Evolutionary conservation across 2,797 vertebrate species (phyloP), one percentile per base, ranked within the genome.

Genomic region (Peromyscus attwateri): DNA sequence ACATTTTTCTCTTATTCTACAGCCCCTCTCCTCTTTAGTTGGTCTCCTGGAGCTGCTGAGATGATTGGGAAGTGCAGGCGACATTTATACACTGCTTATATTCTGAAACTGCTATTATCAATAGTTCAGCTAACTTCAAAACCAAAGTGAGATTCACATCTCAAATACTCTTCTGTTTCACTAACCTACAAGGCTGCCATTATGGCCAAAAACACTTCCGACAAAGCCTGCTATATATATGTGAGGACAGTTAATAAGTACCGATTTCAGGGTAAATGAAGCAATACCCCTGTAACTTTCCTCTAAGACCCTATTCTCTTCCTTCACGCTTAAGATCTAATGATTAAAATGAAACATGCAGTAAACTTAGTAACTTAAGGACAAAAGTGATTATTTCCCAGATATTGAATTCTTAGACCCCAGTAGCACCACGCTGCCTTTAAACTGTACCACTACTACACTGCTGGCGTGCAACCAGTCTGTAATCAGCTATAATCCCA

Each of bases 301-400:
- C 49, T 89, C 76, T 81, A 87, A 83, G 29, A n/a, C 66, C 27
- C 43, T 89, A 89, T 92, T 94, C 93, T 89, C 75, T 93, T 92
- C 66, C 43, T 87, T 94, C 75, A 27, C 79, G 43, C 66, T 77
- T 84, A 93, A 96, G 34, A 96, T 43, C 3, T 90, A 29, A 84
- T 40, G 37, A 80, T 37, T 73, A 91, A 92, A 79, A 82, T 64
- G n/a, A 94, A 91, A 73, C 66, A 87, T 8, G 52, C 7, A 82
- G 10, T 60, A 90, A 87, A n/a, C 43, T 27, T 81, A 87, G 11
- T 27, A 66, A 87, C 37, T 89, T 46, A 85, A 91, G 17, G 55
- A 52, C 29, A 85, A 25, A 92, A 91, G 62, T 40, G 46, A 52
- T 34, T 25, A 55, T 34, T 55, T 96, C 21, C 62, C 43, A 76